phyloP scores from a whole-genome alignment of 2,888 invertebrate genomes.

The Drosophila bunnanda region DNA sequence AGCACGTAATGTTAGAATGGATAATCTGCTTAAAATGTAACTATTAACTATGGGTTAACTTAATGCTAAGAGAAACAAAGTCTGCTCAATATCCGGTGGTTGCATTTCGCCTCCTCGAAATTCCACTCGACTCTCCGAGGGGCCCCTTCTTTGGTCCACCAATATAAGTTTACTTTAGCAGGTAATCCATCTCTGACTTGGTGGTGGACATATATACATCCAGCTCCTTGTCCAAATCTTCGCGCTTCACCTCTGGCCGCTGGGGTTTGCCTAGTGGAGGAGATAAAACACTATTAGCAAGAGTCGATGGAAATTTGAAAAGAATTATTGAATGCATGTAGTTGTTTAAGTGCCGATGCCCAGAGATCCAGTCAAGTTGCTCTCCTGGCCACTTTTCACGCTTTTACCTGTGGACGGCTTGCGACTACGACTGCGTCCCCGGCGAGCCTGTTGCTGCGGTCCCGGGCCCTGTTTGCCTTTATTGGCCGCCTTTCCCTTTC shows the following conservation, averaged over 20 bases:
- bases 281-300: constrained; percentile 26
- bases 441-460: constrained; percentile 70
- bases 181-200: constrained; percentile 84
- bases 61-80: constrained; percentile 46
- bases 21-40: constrained; percentile 51
- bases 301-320: neutral
- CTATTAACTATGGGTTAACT: constrained; percentile 51
- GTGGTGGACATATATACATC: constrained; percentile 90
- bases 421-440: constrained; percentile 83
- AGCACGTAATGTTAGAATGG: constrained; percentile 6
- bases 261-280: constrained; percentile 64
- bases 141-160: constrained; percentile 19
- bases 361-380: constrained; percentile 41
- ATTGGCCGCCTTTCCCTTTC: constrained; percentile 29
- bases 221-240: constrained; percentile 89
- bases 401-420: constrained; percentile 77
- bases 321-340: neutral
- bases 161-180: constrained; percentile 67
- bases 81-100: constrained; percentile 63
- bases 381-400: constrained; percentile 59
- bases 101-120: constrained; percentile 9
- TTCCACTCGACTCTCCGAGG: neutral
- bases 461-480: constrained; percentile 44
- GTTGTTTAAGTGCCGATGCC: constrained; percentile 37
- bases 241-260: constrained; percentile 85